Percentiles rank a stretch among this genome's conserved stretches.
phyloP scores from a whole-genome alignment of 2,888 invertebrate species.

The Stegophylla sp. region DNA sequence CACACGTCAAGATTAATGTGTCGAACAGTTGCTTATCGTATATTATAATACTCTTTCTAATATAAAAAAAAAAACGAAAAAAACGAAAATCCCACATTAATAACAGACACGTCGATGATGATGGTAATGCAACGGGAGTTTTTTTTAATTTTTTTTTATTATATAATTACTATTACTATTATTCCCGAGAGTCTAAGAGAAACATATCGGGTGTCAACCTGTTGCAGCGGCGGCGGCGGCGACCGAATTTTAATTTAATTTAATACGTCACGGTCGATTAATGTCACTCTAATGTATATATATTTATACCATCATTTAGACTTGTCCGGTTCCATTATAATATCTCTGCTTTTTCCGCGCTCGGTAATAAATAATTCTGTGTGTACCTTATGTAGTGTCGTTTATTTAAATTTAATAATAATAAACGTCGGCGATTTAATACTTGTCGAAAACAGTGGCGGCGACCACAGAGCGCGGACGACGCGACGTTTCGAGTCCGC shows the following conservation, averaged over 20 bases:
- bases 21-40: slow-evolving; percentile 13
- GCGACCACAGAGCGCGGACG: not conserved
- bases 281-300: not conserved
- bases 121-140: not conserved
- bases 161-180: too few relatives aligned
- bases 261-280: slow-evolving; percentile 37
- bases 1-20: slow-evolving; percentile 9
- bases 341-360: too few relatives aligned
- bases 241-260: slow-evolving; percentile 20
- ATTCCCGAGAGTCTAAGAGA: too few relatives aligned
- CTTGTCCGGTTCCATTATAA: not conserved
- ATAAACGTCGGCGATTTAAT: slow-evolving; percentile 1
- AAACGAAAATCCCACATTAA: too few relatives aligned
- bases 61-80: not conserved
- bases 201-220: slow-evolving; percentile 32
- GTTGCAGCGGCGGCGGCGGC: not conserved
- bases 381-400: not conserved
- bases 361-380: too few relatives aligned
- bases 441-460: slow-evolving; percentile 15
- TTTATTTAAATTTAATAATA: not conserved
- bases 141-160: too few relatives aligned
- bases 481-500: too few relatives aligned
- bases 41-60: too few relatives aligned
- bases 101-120: not conserved
- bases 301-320: too few relatives aligned